phyloP scores from a whole-genome alignment of 2,888 invertebrate species.

The Pollenia angustigena region DNA sequence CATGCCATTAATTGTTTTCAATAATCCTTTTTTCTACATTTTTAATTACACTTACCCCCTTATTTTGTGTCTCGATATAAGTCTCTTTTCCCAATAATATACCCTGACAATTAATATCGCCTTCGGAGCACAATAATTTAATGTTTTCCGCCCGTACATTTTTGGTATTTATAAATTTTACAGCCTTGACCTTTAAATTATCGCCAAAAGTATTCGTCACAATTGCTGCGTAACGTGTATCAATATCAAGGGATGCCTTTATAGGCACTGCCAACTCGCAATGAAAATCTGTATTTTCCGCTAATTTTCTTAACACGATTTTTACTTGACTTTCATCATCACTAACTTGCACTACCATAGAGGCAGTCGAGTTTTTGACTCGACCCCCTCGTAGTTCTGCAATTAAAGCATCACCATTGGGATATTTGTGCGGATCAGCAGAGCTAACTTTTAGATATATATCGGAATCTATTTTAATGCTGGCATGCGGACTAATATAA shows the following conservation, averaged over 20 bases:
- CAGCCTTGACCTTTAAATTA: constrained; percentile 76
- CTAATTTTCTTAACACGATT: constrained; percentile 74
- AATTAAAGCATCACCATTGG: constrained; percentile 78
- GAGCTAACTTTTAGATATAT: constrained; percentile 76
- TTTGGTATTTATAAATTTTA: constrained; percentile 77
- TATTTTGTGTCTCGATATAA: constrained; percentile 77
- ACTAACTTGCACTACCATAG: constrained; percentile 75
- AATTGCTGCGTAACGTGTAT: constrained; percentile 75
- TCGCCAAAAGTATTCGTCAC: constrained; percentile 80
- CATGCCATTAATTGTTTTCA: no score
- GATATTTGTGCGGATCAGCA: constrained; percentile 78
- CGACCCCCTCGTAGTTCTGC: constrained; percentile 78
- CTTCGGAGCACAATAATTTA: constrained; percentile 77
- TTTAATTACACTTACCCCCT: constrained; percentile 75
- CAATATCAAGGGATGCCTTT: constrained; percentile 79
- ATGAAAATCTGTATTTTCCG: constrained; percentile 69
- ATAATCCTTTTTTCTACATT: neutral
- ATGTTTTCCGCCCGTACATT: constrained; percentile 79
- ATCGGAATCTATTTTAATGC: constrained; percentile 78
- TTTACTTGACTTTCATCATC: constrained; percentile 76
- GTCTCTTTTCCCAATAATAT: constrained; percentile 79
- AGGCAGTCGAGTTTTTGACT: constrained; percentile 76
- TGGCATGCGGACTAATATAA: constrained; percentile 78
- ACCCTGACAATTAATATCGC: constrained; percentile 80
- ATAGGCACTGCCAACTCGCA: constrained; percentile 81